These are phyloP conservation scores for Arion vulgaris DNA, from an alignment of 1,140 invertebrate species.

Conservation along the genomic window DNA sequence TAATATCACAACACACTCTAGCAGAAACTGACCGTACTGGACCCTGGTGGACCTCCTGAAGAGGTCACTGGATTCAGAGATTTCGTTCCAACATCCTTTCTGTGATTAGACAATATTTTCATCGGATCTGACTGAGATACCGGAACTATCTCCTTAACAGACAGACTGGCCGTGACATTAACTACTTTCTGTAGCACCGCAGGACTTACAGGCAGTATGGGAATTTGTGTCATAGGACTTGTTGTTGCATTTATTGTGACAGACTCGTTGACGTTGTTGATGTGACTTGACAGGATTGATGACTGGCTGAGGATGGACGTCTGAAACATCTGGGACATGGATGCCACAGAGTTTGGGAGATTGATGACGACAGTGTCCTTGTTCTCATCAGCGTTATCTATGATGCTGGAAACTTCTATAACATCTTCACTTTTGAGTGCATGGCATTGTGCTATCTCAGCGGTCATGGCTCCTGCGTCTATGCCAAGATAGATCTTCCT, in stretches of 20 bases:
- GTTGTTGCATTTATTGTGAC: neutral
- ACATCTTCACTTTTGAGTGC: conserved; percentile 26
- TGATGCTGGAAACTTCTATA: conserved; percentile 13
- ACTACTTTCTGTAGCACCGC: neutral
- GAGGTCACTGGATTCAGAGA: neutral
- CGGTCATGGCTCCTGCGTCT: neutral
- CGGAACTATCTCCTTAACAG: neutral
- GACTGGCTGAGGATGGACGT: neutral
- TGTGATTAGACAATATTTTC: neutral
- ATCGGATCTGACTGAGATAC: neutral
- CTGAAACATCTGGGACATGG: neutral
- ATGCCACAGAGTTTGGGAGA: neutral
- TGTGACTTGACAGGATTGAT: neutral
- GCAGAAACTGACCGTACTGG: neutral
- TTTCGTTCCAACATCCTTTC: neutral
- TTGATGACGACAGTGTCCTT: conserved; percentile 18
- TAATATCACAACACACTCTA: too few relatives aligned
- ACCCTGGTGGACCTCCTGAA: neutral
- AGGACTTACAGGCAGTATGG: neutral
- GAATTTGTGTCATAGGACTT: neutral
- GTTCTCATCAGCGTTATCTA: neutral
- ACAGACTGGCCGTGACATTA: neutral
- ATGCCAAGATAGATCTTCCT: neutral
- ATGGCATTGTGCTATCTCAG: neutral
- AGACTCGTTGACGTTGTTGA: neutral